These are phyloP conservation scores for Stegodyphus dumicola DNA, from an alignment of 1,140 invertebrate genomes.

Conservation along the genomic window DNA sequence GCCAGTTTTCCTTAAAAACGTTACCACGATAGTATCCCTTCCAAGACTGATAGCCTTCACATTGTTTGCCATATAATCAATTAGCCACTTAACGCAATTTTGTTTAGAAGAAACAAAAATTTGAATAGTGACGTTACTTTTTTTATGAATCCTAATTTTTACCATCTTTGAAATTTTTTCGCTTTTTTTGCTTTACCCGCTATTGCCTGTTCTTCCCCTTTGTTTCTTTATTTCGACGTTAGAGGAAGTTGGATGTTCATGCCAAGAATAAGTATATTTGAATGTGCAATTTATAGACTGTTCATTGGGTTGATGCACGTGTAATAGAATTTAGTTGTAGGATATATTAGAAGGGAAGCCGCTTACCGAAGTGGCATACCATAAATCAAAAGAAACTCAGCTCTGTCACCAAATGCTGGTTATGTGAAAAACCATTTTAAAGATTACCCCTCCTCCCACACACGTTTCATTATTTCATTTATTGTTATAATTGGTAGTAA, in stretches of 20 bases:
- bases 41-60: too few species aligned
- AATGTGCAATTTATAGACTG: slow-evolving; percentile 40
- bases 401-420: slow-evolving; percentile 19
- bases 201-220: neutral
- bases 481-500: too few species aligned
- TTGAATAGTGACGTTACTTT: neutral
- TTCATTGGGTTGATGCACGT: slow-evolving; percentile 33
- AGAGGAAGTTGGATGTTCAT: slow-evolving; percentile 34
- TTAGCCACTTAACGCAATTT: too few species aligned
- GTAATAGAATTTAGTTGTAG: slow-evolving; percentile 61
- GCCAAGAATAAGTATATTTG: slow-evolving; percentile 49
- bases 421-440: slow-evolving; percentile 43
- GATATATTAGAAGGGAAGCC: slow-evolving; percentile 58
- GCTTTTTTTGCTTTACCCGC: neutral
- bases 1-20: too few species aligned
- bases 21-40: too few species aligned
- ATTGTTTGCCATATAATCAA: too few species aligned
- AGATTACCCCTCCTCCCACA: neutral
- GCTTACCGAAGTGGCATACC: slow-evolving; percentile 27
- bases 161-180: slow-evolving; percentile 13
- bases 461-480: too few species aligned
- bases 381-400: slow-evolving; percentile 56
- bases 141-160: slow-evolving; percentile 30
- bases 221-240: neutral
- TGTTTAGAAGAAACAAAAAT: too few species aligned